phyloP scores from a whole-genome alignment of 2,888 invertebrate genomes.

The Lycia hirtaria region DNA sequence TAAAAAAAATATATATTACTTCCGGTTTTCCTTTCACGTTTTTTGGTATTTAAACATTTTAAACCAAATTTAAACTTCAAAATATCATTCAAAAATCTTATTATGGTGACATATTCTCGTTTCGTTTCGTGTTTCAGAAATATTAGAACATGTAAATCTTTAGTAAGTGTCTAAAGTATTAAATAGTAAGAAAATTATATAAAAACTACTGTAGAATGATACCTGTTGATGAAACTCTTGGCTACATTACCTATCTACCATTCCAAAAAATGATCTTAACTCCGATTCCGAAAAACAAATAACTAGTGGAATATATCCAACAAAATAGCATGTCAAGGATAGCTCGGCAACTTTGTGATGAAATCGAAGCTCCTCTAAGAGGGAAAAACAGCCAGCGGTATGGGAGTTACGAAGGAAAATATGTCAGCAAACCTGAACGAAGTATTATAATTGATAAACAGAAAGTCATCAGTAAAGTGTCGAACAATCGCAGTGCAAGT shows the following conservation, averaged over 20 bases:
- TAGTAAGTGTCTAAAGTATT: too few relatives aligned
- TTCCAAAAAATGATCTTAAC: constrained; percentile 18
- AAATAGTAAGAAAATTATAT: not conserved
- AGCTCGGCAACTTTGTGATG: constrained; percentile 62
- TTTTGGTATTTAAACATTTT: too few relatives aligned
- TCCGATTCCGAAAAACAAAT: constrained; percentile 8
- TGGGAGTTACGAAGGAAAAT: constrained; percentile 27
- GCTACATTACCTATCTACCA: constrained; percentile 11
- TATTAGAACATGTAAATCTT: not conserved
- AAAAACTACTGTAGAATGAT: constrained; percentile 15
- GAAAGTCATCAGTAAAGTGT: constrained; percentile 49
- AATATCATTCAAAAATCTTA: too few relatives aligned
- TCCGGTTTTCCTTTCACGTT: too few relatives aligned
- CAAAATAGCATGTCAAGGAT: constrained; percentile 51
- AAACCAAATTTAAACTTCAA: too few relatives aligned
- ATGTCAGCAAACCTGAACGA: constrained; percentile 44
- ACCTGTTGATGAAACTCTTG: constrained; percentile 19
- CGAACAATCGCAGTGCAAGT: constrained; percentile 37
- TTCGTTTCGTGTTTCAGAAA: too few relatives aligned
- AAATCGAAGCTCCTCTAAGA: constrained; percentile 55
- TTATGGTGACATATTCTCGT: too few relatives aligned
- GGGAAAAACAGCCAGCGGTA: constrained; percentile 27
- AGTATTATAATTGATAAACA: constrained; percentile 54
- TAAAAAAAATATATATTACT: too few relatives aligned
- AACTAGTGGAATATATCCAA: not conserved